These are phyloP conservation scores for Phrynocephalus guinanensis DNA, from an alignment of 2,797 vertebrate species.

Conservation along the genomic window DNA sequence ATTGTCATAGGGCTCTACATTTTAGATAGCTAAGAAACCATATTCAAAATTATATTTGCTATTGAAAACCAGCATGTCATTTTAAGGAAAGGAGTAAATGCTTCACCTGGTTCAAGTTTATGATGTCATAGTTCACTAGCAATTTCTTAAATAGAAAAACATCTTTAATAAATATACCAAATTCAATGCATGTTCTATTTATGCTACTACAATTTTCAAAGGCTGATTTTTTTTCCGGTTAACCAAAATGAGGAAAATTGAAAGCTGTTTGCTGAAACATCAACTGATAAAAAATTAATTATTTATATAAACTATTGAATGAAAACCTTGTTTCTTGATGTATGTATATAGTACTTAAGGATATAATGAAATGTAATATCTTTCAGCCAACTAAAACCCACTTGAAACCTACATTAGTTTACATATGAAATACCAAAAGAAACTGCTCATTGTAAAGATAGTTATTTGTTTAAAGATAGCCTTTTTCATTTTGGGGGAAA, in stretches of 20 bases:
- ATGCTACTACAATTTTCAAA: conserved; percentile 33
- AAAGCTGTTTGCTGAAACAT: conserved; percentile 27
- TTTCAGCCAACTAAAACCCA: conserved; percentile 45
- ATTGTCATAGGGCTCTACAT: conserved; percentile 22
- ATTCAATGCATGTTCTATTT: conserved; percentile 32
- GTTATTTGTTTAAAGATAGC: conserved; percentile 40
- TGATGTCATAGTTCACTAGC: not conserved
- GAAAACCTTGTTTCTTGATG: conserved; percentile 11
- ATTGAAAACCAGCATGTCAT: conserved; percentile 28
- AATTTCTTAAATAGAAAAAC: not conserved
- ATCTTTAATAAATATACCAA: conserved; percentile 38
- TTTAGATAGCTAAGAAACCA: conserved; percentile 45
- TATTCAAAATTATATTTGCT: conserved; percentile 49
- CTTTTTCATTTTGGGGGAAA: not conserved
- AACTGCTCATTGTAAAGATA: conserved; percentile 38
- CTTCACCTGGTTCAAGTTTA: conserved; percentile 49
- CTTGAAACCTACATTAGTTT: conserved; percentile 33
- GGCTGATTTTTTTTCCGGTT: conserved; percentile 16
- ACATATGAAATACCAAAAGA: conserved; percentile 43
- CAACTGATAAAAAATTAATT: conserved; percentile 4
- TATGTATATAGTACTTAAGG: conserved; percentile 42
- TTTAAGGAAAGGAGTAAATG: conserved; percentile 48
- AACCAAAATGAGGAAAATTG: conserved; percentile 33
- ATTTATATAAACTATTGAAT: not conserved
- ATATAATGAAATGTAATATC: conserved; percentile 47